Conservation (phyloP, 2,888 invertebrate genomes). For the Junonia oenone region DNA sequence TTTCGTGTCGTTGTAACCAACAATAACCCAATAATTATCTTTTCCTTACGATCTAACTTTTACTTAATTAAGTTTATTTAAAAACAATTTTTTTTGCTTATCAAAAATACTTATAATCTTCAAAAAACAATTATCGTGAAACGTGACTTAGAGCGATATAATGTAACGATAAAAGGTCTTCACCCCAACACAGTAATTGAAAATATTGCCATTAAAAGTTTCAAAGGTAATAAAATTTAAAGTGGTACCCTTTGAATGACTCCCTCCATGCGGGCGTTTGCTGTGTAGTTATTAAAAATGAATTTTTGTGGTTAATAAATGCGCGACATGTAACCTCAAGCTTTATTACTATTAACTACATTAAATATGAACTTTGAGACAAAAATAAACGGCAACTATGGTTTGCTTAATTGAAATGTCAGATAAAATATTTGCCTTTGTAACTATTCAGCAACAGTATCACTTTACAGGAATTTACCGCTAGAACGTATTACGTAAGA, state of each 20-base stretch:
- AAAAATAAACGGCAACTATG: background rate
- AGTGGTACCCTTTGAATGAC: slow-evolving; percentile 42
- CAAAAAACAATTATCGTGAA: no score
- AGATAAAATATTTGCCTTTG: background rate
- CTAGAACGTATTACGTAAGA: slow-evolving; percentile 51
- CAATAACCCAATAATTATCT: slow-evolving; percentile 12
- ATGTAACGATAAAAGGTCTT: slow-evolving; percentile 14
- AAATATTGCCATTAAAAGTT: slow-evolving; percentile 41
- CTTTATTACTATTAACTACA: background rate
- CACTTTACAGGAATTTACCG: slow-evolving; percentile 56
- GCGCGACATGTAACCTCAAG: background rate
- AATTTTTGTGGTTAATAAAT: slow-evolving; percentile 20
- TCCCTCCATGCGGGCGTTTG: slow-evolving; percentile 56
- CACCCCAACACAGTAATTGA: slow-evolving; percentile 31
- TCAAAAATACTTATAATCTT: no score
- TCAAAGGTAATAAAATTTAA: slow-evolving; percentile 53
- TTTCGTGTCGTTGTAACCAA: slow-evolving; percentile 31
- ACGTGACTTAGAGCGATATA: slow-evolving; percentile 10
- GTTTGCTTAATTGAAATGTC: background rate
- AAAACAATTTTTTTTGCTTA: slow-evolving; percentile 1
- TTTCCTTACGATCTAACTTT: background rate
- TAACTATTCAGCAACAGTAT: slow-evolving; percentile 30
- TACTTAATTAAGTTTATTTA: background rate
- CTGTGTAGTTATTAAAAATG: slow-evolving; percentile 40
- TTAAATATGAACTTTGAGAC: background rate